A percentile compares a stretch with the other conserved stretches of the same genome.
These are phyloP conservation scores for Limonius californicus DNA, from an alignment of 1,140 invertebrate genomes.

Conservation along the genomic window DNA sequence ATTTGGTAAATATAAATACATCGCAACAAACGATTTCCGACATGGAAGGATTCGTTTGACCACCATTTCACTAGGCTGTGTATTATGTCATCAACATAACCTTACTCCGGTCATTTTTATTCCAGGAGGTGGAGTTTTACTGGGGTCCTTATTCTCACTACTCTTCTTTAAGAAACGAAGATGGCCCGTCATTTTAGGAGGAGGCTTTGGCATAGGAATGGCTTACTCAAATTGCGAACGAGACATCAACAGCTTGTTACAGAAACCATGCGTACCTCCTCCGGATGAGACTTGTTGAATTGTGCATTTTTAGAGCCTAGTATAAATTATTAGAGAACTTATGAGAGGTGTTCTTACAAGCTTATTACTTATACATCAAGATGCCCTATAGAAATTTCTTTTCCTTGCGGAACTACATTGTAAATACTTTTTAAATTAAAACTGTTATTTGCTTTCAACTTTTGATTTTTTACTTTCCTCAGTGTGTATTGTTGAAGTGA, in stretches of 20 bases:
- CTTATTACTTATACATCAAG: background rate
- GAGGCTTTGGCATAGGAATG: conserved; percentile 70
- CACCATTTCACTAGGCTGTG: too few relatives aligned
- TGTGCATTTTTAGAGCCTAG: too few relatives aligned
- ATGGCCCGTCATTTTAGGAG: conserved; percentile 69
- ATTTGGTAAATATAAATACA: conserved; percentile 51
- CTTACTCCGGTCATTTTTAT: conserved; percentile 9
- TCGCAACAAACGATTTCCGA: too few relatives aligned
- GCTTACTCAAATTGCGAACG: conserved; percentile 75
- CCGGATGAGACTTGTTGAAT: background rate
- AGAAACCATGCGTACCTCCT: background rate
- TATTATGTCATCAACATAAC: background rate
- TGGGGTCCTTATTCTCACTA: conserved; percentile 66
- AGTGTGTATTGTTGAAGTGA: too few relatives aligned
- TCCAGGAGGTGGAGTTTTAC: conserved; percentile 61
- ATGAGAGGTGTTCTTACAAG: background rate
- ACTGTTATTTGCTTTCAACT: background rate
- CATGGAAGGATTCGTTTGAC: too few relatives aligned
- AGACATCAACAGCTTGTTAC: conserved; percentile 50
- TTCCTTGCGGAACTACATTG: background rate
- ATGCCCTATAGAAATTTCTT: too few relatives aligned
- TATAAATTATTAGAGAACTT: too few relatives aligned
- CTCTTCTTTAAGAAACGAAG: conserved; percentile 62
- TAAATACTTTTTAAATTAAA: background rate
- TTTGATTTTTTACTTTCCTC: too few relatives aligned